phyloP scores from a whole-genome alignment of 1,140 invertebrate genomes.

The Sarcophaga bullata region DNA sequence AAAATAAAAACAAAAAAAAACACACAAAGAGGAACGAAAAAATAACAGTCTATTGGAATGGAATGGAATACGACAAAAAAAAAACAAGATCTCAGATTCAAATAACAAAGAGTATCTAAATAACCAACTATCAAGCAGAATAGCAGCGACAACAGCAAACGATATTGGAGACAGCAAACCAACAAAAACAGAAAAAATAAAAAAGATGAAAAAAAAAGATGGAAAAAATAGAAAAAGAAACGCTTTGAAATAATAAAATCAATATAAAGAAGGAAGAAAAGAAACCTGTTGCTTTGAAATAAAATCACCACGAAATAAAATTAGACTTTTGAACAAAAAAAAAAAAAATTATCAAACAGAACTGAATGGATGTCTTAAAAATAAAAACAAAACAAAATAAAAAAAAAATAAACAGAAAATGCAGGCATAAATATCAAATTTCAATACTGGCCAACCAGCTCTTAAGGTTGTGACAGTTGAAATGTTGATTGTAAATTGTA shows the following conservation, averaged over 20 bases:
- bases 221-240: not conserved
- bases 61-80: too few relatives aligned
- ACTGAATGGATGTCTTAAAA: not conserved
- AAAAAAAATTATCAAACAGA: not conserved
- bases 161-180: not conserved
- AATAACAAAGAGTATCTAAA: too few relatives aligned
- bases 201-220: not conserved
- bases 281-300: constrained; percentile 6
- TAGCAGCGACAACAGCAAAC: too few relatives aligned
- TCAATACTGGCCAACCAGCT: constrained; percentile 14
- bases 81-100: too few relatives aligned
- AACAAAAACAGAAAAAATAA: not conserved
- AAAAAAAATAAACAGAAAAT: not conserved
- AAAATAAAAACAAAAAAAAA: not conserved
- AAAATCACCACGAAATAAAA: constrained; percentile 13
- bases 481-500: constrained; percentile 42
- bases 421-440: constrained; percentile 38
- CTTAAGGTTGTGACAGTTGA: constrained; percentile 37
- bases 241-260: not conserved
- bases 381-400: not conserved
- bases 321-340: constrained; percentile 2
- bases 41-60: too few relatives aligned
- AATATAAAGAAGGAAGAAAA: constrained; percentile 4
- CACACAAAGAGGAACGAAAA: not conserved
- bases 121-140: too few relatives aligned